phyloP scores from a whole-genome alignment of 2,888 invertebrate species.

The Hetaerina titia region DNA sequence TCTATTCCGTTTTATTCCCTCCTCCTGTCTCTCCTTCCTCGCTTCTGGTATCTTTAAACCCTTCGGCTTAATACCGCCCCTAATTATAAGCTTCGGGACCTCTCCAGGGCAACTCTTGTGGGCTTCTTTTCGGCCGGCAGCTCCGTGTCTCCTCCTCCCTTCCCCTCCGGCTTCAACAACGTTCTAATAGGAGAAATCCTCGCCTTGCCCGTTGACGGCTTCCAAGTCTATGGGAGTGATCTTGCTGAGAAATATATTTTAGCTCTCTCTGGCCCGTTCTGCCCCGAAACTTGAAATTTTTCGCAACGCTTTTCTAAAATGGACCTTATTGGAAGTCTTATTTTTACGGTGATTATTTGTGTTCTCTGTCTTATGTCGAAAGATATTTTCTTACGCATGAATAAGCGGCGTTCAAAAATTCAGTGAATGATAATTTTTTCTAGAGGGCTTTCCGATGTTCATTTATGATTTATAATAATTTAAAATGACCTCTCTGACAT shows the following conservation, averaged over 20 bases:
- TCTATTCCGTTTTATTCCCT: neutral
- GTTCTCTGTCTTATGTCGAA: neutral
- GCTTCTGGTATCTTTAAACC: conserved; percentile 52
- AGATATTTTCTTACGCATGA: conserved; percentile 19
- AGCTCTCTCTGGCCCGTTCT: neutral
- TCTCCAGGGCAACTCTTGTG: conserved; percentile 34
- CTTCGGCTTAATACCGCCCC: conserved; percentile 47
- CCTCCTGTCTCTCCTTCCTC: neutral
- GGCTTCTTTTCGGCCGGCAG: neutral
- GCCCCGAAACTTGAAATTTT: neutral
- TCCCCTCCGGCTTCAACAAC: neutral
- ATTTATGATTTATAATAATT: neutral
- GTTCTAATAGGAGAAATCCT: neutral
- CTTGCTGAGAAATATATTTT: neutral
- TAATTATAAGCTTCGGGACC: conserved; percentile 59
- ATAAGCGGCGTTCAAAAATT: neutral
- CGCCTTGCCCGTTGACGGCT: neutral
- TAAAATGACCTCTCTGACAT: neutral
- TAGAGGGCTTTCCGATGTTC: neutral
- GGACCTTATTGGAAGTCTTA: neutral
- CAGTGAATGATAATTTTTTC: neutral
- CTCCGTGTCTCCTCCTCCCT: neutral
- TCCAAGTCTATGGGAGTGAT: neutral
- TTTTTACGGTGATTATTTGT: neutral
- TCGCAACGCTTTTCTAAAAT: neutral